Percentiles rank a stretch among this genome's conserved stretches.
Conservation (phyloP, 2,113 vertebrate species). For the Scopus umbretta region DNA sequence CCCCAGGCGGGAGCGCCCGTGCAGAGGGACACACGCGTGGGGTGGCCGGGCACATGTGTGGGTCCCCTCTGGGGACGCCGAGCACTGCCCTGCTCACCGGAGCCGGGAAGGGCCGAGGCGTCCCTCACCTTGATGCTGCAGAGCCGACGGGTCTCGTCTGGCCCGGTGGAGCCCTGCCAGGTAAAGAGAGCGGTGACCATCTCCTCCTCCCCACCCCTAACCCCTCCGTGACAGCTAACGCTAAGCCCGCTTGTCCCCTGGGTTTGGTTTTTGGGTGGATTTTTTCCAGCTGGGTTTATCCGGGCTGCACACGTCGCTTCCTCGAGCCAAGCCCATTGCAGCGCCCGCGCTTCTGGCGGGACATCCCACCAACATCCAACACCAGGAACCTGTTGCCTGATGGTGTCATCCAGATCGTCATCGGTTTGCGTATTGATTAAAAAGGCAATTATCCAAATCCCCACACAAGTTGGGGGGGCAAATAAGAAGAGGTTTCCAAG, state of each 20-base stretch:
- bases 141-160: constrained; percentile 63
- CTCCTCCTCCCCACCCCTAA: not conserved
- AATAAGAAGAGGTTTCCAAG: not conserved
- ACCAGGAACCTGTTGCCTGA: not conserved
- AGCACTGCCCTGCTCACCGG: not conserved
- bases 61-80: not conserved
- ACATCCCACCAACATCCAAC: rapidly evolving
- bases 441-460: not conserved
- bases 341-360: rapidly evolving
- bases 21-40: not conserved
- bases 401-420: rapidly evolving
- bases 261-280: rapidly evolving
- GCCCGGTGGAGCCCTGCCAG: constrained; percentile 51
- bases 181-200: not conserved
- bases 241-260: not conserved
- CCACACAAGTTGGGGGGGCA: rapidly evolving
- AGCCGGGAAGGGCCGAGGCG: rapidly evolving
- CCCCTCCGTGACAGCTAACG: rapidly evolving
- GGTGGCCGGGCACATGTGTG: rapidly evolving
- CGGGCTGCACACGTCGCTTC: rapidly evolving
- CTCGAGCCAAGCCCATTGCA: not conserved
- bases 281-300: not conserved
- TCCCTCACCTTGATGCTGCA: constrained; percentile 82
- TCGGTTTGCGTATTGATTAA: not conserved
- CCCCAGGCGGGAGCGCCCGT: rapidly evolving